phyloP scores from a whole-genome alignment of 2,888 invertebrate genomes.

The Machimus atricapillus region DNA sequence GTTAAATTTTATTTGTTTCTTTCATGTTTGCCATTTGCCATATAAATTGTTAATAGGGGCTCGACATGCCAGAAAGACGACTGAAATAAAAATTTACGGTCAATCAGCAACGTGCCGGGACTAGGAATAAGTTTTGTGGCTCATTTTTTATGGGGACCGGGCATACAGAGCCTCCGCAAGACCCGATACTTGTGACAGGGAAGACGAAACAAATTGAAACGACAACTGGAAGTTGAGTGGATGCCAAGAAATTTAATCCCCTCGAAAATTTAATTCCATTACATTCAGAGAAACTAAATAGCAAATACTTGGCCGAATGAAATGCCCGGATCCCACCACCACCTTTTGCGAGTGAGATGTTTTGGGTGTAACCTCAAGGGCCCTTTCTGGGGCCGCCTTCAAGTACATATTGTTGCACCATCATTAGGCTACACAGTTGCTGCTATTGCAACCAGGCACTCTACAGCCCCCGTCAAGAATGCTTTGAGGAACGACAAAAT shows the following conservation, averaged over 20 bases:
- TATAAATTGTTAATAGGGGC: conserved; percentile 43
- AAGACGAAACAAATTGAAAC: conserved; percentile 37
- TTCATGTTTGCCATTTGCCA: conserved; percentile 38
- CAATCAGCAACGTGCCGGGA: conserved; percentile 44
- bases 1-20: conserved; percentile 41
- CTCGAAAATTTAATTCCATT: conserved; percentile 44
- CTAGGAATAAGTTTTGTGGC: conserved; percentile 41
- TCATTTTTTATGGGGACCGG: conserved; percentile 2
- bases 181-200: not conserved
- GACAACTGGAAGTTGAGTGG: conserved; percentile 40
- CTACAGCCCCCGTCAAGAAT: not conserved
- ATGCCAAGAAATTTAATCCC: conserved; percentile 42
- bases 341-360: not conserved
- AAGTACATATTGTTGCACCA: not conserved
- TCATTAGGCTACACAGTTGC: not conserved
- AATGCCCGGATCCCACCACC: not conserved
- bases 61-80: conserved; percentile 35
- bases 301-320: not conserved
- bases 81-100: conserved; percentile 44
- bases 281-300: conserved; percentile 21
- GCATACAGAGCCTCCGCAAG: not conserved
- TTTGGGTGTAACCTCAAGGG: not conserved
- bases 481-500: not conserved
- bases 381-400: not conserved
- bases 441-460: not conserved